These are phyloP conservation scores for Tupiocoris notatus DNA, from an alignment of 2,888 invertebrate genomes.

Conservation along the genomic window DNA sequence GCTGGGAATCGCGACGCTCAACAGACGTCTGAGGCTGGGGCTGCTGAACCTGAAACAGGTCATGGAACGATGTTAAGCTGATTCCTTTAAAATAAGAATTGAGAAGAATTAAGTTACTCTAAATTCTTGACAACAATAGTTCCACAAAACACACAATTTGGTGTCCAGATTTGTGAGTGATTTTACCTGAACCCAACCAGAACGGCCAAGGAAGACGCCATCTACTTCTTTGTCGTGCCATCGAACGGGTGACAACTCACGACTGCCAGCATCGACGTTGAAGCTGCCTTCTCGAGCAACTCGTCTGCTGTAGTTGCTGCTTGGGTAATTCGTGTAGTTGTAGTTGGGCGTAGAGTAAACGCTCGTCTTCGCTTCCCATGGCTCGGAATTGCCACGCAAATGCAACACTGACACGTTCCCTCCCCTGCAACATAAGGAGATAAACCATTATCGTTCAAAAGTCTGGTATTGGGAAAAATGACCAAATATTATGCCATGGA, in stretches of 20 bases:
- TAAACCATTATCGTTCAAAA: not conserved
- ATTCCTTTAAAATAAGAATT: no score
- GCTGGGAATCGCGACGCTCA: conserved; percentile 32
- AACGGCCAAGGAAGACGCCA: conserved; percentile 60
- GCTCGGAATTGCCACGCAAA: conserved; percentile 59
- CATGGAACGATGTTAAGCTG: no score
- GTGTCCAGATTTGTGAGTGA: no score
- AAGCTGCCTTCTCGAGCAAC: conserved; percentile 43
- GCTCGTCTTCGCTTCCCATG: conserved; percentile 56
- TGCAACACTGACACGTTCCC: conserved; percentile 61
- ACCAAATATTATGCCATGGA: no score
- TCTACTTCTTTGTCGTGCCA: conserved; percentile 63
- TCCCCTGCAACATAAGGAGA: conserved; percentile 55
- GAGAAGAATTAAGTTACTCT: no score
- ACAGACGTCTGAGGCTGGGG: conserved; percentile 36
- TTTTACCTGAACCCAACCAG: conserved; percentile 60
- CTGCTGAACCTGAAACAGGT: not conserved
- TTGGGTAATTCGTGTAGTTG: conserved; percentile 36
- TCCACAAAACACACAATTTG: no score
- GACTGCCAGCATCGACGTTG: conserved; percentile 52
- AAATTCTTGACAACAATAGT: no score
- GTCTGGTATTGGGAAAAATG: no score
- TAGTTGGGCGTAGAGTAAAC: conserved; percentile 38
- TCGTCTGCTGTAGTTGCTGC: conserved; percentile 35
- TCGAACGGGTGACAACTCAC: conserved; percentile 61